These are phyloP conservation scores for Drosophila mimetica DNA, from an alignment of 2,888 invertebrate species.

Conservation along the genomic window DNA sequence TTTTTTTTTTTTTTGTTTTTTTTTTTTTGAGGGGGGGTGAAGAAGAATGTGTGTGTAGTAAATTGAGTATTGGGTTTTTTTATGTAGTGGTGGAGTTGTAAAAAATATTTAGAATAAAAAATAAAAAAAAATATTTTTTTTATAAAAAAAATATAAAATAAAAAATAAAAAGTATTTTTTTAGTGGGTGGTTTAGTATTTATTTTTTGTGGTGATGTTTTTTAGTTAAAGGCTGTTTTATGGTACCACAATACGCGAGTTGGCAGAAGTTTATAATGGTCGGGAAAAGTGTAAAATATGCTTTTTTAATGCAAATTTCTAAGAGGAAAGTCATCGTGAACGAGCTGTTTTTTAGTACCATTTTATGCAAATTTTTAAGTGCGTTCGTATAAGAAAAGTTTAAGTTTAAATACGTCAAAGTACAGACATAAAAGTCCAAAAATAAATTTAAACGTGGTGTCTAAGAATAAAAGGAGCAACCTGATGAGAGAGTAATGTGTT, in stretches of 20 bases:
- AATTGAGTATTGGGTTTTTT: too few relatives aligned
- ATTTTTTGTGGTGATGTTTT: too few relatives aligned
- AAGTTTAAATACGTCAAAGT: not conserved
- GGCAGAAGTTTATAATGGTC: slow-evolving; percentile 2
- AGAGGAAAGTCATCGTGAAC: not conserved
- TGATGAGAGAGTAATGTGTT: not conserved
- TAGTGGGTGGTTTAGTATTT: too few relatives aligned
- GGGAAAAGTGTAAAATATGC: not conserved
- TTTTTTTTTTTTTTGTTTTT: too few relatives aligned
- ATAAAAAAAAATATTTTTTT: too few relatives aligned
- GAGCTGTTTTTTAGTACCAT: slow-evolving; percentile 1
- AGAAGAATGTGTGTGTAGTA: too few relatives aligned
- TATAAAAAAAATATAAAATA: too few relatives aligned
- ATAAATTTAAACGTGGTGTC: not conserved
- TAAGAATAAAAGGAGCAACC: not conserved
- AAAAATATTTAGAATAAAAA: too few relatives aligned
- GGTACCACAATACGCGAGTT: slow-evolving; percentile 2
- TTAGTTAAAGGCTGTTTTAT: slow-evolving; percentile 16
- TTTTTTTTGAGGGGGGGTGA: too few relatives aligned
- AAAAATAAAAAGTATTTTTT: too few relatives aligned
- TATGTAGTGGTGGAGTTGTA: too few relatives aligned
- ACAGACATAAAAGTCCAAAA: not conserved
- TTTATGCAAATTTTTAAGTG: not conserved
- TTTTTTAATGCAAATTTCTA: slow-evolving; percentile 15
- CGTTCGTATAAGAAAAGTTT: not conserved